Percentiles rank a stretch among this genome's conserved stretches.
These are phyloP conservation scores for Corythaeola cristata DNA, from an alignment of 2,113 vertebrate genomes.

Conservation along the genomic window DNA sequence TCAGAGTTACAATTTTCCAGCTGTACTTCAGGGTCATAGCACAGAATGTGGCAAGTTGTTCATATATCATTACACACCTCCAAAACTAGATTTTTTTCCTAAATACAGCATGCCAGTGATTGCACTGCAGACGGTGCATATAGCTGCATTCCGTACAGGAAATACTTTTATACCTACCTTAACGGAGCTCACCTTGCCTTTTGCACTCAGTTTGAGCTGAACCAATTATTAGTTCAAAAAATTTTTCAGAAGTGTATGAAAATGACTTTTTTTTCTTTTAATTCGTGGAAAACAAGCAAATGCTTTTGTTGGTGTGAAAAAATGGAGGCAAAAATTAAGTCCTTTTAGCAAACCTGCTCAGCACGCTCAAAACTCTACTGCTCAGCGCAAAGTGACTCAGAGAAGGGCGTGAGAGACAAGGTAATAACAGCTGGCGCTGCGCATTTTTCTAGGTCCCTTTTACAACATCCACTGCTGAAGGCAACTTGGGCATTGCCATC, in stretches of 20 bases:
- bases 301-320: neutral
- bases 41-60: neutral
- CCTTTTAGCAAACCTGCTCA: neutral
- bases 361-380: neutral
- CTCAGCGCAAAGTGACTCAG: neutral
- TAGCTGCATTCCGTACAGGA: neutral
- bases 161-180: neutral
- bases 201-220: neutral
- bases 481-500: rapidly evolving
- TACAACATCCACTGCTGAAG: neutral
- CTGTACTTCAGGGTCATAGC: neutral
- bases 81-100: neutral
- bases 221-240: neutral
- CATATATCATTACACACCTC: neutral
- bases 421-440: neutral
- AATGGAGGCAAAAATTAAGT: rapidly evolving
- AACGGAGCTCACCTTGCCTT: neutral
- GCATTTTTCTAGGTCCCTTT: neutral
- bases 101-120: neutral
- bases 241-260: neutral
- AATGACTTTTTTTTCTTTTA: neutral
- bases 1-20: neutral
- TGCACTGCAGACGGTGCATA: neutral
- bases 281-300: neutral
- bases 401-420: neutral